Evolutionary conservation across 2,888 invertebrate species (phyloP).

Genomic region (Podabrus alpinus): DNA sequence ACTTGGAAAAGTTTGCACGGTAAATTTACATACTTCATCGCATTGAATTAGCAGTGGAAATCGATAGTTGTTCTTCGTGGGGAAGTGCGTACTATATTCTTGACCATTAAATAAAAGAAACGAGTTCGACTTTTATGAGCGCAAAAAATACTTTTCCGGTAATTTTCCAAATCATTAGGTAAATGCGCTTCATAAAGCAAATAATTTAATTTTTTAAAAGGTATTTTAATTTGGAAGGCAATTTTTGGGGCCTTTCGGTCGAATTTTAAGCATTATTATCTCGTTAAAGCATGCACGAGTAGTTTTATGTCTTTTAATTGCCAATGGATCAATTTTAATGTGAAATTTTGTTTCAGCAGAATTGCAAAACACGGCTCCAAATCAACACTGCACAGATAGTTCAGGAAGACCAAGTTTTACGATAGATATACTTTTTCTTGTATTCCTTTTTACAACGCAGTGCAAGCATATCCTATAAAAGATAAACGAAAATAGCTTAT

Average conservation of each 20-base stretch:
- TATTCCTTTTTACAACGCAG: conserved; percentile 28
- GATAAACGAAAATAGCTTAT: conserved; percentile 24
- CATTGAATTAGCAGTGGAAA: not conserved
- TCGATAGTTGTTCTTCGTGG: not conserved
- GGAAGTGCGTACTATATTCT: not conserved
- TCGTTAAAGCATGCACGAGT: not conserved
- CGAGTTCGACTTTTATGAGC: not conserved
- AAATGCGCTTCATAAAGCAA: not conserved
- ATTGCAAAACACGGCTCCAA: conserved; percentile 47
- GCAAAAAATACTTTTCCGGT: not conserved
- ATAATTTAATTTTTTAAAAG: not conserved
- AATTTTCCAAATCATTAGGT: not conserved
- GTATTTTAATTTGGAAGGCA: not conserved
- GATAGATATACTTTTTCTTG: conserved; percentile 29
- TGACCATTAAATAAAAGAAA: not conserved
- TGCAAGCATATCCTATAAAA: conserved; percentile 27
- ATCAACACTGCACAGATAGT: conserved; percentile 47
- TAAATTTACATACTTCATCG: not conserved
- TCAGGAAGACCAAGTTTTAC: conserved; percentile 31
- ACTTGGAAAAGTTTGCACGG: not conserved
- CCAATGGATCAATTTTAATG: not conserved
- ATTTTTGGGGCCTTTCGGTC: not conserved
- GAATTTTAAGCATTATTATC: not conserved
- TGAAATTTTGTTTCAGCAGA: conserved; percentile 44
- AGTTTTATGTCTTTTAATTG: not conserved